Conservation (phyloP, 2,113 vertebrate genomes). For the Labrus mixtus region DNA sequence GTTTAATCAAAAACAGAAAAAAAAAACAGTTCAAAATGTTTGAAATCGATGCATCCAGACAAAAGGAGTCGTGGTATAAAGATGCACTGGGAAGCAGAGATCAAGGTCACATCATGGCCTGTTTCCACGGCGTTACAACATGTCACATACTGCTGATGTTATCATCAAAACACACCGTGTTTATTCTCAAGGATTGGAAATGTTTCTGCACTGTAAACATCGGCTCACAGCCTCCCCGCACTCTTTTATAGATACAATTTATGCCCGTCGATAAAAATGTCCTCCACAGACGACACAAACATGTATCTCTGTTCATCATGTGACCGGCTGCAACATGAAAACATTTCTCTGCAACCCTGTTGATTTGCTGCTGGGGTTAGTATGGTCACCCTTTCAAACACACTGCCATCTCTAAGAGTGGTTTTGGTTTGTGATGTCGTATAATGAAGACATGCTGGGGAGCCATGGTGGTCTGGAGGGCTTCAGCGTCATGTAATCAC, state of each 20-base stretch:
- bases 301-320: not conserved
- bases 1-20: not conserved
- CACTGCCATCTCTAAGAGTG: not conserved
- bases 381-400: too few relatives aligned
- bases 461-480: too few relatives aligned
- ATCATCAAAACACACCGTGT: not conserved
- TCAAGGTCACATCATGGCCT: too few relatives aligned
- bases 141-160: not conserved
- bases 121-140: not conserved
- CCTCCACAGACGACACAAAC: not conserved
- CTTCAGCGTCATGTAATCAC: not conserved
- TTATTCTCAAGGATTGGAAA: not conserved
- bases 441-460: not conserved
- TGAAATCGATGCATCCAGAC: not conserved
- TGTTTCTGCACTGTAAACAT: not conserved
- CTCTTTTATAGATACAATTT: not conserved
- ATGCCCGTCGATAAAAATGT: not conserved
- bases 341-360: too few relatives aligned
- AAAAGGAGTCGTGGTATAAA: too few relatives aligned
- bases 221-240: not conserved
- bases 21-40: not conserved
- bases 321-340: too few relatives aligned
- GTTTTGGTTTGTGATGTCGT: not conserved
- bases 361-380: too few relatives aligned
- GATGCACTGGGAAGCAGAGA: too few relatives aligned